These are phyloP conservation scores for Bovichtus diacanthus DNA, from an alignment of 2,797 vertebrate genomes.

Conservation along the genomic window DNA sequence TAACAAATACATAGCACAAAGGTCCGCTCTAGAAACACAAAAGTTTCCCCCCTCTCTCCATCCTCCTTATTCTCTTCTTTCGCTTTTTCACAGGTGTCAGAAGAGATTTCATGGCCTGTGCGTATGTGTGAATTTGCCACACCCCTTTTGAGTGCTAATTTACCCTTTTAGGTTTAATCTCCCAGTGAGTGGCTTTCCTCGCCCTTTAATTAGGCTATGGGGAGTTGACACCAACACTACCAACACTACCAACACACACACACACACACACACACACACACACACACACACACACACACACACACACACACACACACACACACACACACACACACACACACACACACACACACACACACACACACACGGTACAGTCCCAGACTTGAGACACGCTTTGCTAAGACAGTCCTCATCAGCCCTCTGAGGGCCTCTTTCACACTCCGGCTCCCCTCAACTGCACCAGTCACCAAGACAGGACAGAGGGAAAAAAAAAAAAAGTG, in stretches of 20 bases:
- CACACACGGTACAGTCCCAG: constrained; percentile 51
- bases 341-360: constrained; percentile 13
- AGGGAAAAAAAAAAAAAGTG: constrained; percentile 18
- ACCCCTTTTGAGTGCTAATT: constrained; percentile 88
- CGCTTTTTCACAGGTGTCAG: constrained; percentile 78
- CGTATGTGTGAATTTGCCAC: constrained; percentile 81
- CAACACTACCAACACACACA: constrained; percentile 74
- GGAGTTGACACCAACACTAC: constrained; percentile 82
- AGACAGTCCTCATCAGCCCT: constrained; percentile 78
- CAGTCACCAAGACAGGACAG: constrained; percentile 78
- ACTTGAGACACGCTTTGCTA: constrained; percentile 62
- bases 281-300: constrained; percentile 14
- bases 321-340: constrained; percentile 47
- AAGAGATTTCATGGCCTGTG: constrained; percentile 83
- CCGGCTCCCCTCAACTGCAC: constrained; percentile 81
- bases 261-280: constrained; percentile 39
- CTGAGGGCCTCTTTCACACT: constrained; percentile 84
- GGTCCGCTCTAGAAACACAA: constrained; percentile 56
- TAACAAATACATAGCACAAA: constrained; percentile 42
- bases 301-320: constrained; percentile 70
- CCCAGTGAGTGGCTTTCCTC: constrained; percentile 83
- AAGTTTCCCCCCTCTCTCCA: constrained; percentile 41
- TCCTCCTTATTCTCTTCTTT: constrained; percentile 50
- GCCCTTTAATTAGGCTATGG: constrained; percentile 88
- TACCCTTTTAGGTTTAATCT: constrained; percentile 89